phyloP scores from a whole-genome alignment of 2,888 invertebrate genomes.

The Cepaea hortensis region DNA sequence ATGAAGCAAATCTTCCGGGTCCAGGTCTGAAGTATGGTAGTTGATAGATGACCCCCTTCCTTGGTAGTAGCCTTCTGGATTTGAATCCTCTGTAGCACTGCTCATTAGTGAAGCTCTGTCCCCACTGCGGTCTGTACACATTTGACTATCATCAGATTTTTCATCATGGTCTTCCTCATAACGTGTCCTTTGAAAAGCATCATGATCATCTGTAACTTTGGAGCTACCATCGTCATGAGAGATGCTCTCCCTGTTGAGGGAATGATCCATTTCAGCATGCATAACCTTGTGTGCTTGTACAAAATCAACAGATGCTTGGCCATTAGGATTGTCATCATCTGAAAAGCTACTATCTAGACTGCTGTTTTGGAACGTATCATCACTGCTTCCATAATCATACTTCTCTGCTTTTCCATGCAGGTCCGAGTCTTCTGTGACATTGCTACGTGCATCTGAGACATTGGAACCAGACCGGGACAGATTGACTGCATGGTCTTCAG shows the following conservation, averaged over 20 bases:
- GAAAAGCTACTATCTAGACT: slow-evolving; percentile 13
- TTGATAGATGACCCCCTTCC: slow-evolving; percentile 7
- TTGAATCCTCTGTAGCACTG: not conserved
- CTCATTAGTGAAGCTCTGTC: not conserved
- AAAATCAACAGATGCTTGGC: not conserved
- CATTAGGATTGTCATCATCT: slow-evolving; percentile 12
- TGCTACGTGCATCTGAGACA: slow-evolving; percentile 68
- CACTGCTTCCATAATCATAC: slow-evolving; percentile 14
- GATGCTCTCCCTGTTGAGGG: not conserved
- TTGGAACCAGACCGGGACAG: slow-evolving; percentile 26
- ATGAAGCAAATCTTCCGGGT: slow-evolving; percentile 1
- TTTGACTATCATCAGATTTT: not conserved
- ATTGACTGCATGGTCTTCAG: not conserved
- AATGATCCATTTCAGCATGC: not conserved
- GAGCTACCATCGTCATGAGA: not conserved
- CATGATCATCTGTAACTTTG: not conserved
- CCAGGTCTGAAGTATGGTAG: slow-evolving; percentile 20
- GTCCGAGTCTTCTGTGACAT: slow-evolving; percentile 68
- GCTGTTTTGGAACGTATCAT: slow-evolving; percentile 30
- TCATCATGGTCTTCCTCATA: not conserved
- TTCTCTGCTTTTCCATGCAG: slow-evolving; percentile 52
- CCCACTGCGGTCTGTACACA: not conserved
- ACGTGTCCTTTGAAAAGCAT: not conserved
- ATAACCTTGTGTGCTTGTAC: not conserved
- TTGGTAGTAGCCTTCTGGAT: slow-evolving; percentile 13